phyloP scores from a whole-genome alignment of 2,888 invertebrate species.

The Exocentrus adspersus region DNA sequence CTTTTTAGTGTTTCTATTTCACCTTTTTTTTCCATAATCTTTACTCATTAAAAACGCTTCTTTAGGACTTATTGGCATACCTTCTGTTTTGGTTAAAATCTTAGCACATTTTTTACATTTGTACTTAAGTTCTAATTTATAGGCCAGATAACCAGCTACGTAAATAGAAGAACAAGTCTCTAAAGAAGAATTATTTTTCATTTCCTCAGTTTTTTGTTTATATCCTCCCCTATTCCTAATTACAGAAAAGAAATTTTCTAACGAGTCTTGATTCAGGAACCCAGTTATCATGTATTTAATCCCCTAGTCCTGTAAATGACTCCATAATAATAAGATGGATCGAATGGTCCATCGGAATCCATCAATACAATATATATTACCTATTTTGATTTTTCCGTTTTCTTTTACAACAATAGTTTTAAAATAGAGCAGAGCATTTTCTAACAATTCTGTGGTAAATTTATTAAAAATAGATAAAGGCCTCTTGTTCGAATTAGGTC shows the following conservation, averaged over 20 bases:
- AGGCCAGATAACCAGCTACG: constrained; percentile 1
- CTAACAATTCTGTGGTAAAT: no score
- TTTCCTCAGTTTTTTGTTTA: no score
- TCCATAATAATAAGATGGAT: constrained; percentile 1
- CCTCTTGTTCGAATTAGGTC: no score
- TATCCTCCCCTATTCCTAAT: constrained; percentile 11
- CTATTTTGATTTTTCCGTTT: no score
- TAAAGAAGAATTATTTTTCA: not conserved
- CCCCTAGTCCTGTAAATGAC: not conserved
- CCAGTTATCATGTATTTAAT: constrained; percentile 1
- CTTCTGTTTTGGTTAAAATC: not conserved
- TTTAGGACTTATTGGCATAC: not conserved
- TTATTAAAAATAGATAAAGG: no score
- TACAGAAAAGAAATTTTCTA: constrained; percentile 9
- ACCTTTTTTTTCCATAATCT: not conserved
- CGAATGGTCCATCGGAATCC: no score
- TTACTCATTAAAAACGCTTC: not conserved
- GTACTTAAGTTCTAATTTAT: not conserved
- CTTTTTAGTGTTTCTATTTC: not conserved
- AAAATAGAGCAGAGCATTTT: no score
- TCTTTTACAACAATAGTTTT: no score
- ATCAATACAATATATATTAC: no score
- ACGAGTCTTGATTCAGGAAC: not conserved
- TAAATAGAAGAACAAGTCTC: constrained; percentile 1
- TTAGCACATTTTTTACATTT: not conserved